phyloP scores from a whole-genome alignment of 2,113 vertebrate genomes.

The Heloderma charlesbogerti region DNA sequence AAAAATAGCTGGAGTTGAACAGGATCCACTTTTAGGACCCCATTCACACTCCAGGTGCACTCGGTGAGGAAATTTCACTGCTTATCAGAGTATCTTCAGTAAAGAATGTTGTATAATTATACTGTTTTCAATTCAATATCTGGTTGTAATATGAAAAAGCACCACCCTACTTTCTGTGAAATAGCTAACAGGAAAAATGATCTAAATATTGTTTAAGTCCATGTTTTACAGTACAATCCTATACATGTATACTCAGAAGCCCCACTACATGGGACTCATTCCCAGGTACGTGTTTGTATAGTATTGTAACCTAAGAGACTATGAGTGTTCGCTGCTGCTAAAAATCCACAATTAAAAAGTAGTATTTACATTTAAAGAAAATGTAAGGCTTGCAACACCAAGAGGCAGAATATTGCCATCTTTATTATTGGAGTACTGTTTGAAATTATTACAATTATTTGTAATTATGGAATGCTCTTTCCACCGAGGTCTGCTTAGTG shows the following conservation, averaged over 20 bases:
- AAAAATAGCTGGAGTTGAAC: neutral
- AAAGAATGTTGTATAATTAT: accelerated
- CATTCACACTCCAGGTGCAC: accelerated
- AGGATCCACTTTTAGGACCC: neutral
- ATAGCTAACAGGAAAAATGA: neutral
- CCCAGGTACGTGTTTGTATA: neutral
- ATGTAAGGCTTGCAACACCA: neutral
- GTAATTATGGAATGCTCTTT: no score
- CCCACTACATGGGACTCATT: neutral
- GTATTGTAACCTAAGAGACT: neutral
- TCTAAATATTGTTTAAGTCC: neutral
- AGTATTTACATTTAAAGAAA: conserved; percentile 1
- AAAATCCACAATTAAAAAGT: conserved; percentile 14
- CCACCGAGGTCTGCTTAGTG: no score
- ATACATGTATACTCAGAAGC: no score
- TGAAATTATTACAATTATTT: neutral
- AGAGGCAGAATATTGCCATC: neutral
- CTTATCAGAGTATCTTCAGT: neutral
- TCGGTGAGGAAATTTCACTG: neutral
- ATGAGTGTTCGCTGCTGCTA: conserved; percentile 11
- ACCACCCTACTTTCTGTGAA: neutral
- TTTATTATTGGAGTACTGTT: neutral
- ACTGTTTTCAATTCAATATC: neutral
- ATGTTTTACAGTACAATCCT: no score
- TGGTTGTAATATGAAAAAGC: conserved; percentile 4